Evolutionary conservation across 2,888 invertebrate species (phyloP).

Genomic region (Melieria crassipennis): DNA sequence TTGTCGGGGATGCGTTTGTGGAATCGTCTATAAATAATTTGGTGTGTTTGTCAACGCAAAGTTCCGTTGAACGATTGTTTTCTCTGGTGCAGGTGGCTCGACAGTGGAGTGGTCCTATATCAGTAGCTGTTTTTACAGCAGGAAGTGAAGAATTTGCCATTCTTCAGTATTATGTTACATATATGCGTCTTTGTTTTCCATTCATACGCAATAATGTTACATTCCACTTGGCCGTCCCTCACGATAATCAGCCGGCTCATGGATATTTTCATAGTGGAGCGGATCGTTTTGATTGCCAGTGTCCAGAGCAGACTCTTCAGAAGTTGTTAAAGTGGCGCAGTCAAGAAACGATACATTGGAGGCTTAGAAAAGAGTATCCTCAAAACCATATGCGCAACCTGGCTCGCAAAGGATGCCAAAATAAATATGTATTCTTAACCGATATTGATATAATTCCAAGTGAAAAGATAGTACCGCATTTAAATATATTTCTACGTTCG

Average conservation of each 20-base stretch:
- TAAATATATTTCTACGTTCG: constrained; percentile 75
- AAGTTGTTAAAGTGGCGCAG: constrained; percentile 71
- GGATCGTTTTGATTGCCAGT: constrained; percentile 71
- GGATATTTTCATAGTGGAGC: constrained; percentile 30
- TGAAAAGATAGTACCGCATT: constrained; percentile 73
- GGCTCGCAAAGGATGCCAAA: constrained; percentile 85
- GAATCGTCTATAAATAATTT: constrained; percentile 57
- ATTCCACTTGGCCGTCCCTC: constrained; percentile 80
- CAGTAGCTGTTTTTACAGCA: constrained; percentile 82
- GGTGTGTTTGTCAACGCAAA: constrained; percentile 85
- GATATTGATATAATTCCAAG: constrained; percentile 91
- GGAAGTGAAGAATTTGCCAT: constrained; percentile 81
- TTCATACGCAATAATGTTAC: constrained; percentile 78
- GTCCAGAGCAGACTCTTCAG: constrained; percentile 73
- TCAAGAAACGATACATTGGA: constrained; percentile 76
- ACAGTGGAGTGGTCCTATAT: constrained; percentile 88
- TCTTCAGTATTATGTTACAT: constrained; percentile 78
- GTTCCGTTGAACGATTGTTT: constrained; percentile 82
- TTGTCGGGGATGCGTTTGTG: constrained; percentile 74
- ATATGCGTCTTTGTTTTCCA: constrained; percentile 79
- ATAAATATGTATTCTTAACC: constrained; percentile 82
- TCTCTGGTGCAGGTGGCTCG: constrained; percentile 81
- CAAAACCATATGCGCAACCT: constrained; percentile 90
- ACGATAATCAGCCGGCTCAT: constrained; percentile 55
- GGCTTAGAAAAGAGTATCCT: constrained; percentile 81